Conservation (phyloP, 2,888 invertebrate genomes). For the Hirtodrosophila confusa region DNA sequence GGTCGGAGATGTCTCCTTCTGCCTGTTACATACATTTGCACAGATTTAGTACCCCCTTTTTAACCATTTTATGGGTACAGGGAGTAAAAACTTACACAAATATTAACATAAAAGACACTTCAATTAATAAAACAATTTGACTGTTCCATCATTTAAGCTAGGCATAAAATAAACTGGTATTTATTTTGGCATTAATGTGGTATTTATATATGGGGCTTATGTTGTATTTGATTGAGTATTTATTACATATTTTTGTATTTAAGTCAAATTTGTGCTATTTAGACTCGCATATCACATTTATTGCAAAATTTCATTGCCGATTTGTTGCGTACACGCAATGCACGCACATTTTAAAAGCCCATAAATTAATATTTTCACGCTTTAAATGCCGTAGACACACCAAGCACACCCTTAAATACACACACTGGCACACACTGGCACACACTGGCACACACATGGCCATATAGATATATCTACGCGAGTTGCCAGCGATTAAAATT, state of each 20-base stretch:
- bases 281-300: constrained; percentile 53
- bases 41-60: no score
- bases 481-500: constrained; percentile 72
- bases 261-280: constrained; percentile 49
- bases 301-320: constrained; percentile 56
- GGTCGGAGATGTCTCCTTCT: no score
- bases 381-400: constrained; percentile 63
- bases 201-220: constrained; percentile 58
- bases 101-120: no score
- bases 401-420: constrained; percentile 18
- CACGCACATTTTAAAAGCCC: constrained; percentile 65
- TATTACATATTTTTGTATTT: constrained; percentile 47
- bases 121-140: neutral
- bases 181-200: constrained; percentile 42
- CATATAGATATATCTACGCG: constrained; percentile 12
- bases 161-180: constrained; percentile 19
- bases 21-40: no score
- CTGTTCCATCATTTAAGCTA: neutral
- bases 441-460: constrained; percentile 20
- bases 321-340: constrained; percentile 37
- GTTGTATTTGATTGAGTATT: constrained; percentile 47
- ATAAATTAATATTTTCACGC: constrained; percentile 77
- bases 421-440: constrained; percentile 27
- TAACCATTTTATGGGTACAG: no score
- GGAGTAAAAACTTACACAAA: no score